These are phyloP conservation scores for Pangasianodon gigas DNA, from an alignment of 2,113 vertebrate species.

Conservation along the genomic window DNA sequence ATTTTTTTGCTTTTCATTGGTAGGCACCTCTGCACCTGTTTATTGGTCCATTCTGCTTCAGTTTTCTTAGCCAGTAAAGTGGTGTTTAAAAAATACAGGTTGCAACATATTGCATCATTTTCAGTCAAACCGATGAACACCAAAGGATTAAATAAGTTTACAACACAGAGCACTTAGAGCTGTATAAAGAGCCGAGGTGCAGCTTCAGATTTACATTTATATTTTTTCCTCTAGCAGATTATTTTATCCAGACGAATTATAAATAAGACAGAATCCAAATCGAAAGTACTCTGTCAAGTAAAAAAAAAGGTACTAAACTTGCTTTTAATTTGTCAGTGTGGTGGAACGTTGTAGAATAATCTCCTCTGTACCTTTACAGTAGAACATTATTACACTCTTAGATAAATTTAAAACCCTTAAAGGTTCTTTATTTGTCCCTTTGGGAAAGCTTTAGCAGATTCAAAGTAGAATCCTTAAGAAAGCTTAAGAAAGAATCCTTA, in stretches of 20 bases:
- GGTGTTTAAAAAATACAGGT: not conserved
- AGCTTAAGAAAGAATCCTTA: not conserved
- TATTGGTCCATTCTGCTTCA: not conserved
- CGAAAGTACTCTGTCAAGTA: not conserved
- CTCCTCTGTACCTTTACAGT: not conserved
- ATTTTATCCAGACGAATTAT: not conserved
- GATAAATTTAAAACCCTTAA: not conserved
- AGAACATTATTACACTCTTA: not conserved
- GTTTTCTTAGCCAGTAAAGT: not conserved
- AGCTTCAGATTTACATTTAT: not conserved
- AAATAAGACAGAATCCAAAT: not conserved
- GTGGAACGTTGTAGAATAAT: not conserved
- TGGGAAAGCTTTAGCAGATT: not conserved
- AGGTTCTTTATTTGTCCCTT: not conserved
- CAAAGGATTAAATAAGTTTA: not conserved
- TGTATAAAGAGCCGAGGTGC: no score
- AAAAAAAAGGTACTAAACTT: not conserved
- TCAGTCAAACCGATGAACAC: not conserved
- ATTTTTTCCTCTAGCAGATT: not conserved
- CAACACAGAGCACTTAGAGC: not conserved
- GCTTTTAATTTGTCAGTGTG: not conserved
- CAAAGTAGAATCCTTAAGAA: not conserved
- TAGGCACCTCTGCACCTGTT: not conserved
- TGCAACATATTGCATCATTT: constrained; percentile 22
- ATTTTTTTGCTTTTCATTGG: not conserved